Evolutionary conservation across 2,888 invertebrate genomes (phyloP).

Genomic region (Drosophila prostipennis): DNA sequence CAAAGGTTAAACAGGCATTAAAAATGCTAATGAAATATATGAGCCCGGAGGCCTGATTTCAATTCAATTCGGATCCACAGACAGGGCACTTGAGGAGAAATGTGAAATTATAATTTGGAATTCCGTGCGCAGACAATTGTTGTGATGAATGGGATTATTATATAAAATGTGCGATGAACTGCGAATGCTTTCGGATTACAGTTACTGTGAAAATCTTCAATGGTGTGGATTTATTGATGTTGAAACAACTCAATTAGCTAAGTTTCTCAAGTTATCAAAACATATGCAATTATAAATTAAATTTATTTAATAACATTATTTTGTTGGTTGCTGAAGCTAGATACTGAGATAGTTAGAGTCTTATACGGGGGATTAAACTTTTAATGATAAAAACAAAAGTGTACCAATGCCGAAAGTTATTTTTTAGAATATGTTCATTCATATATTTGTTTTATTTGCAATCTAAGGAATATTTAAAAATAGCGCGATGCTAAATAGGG

Average conservation of each 20-base stretch:
- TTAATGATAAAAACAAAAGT: too few species aligned
- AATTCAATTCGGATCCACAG: slow-evolving; percentile 40
- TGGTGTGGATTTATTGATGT: slow-evolving; percentile 4
- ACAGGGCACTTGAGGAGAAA: slow-evolving; percentile 31
- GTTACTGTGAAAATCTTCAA: slow-evolving; percentile 13
- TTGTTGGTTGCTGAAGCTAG: too few species aligned
- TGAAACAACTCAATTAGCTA: not conserved
- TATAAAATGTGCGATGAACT: slow-evolving; percentile 35
- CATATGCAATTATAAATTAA: too few species aligned
- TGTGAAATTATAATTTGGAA: slow-evolving; percentile 59
- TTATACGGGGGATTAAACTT: too few species aligned
- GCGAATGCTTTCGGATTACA: slow-evolving; percentile 9
- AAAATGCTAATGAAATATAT: slow-evolving; percentile 64
- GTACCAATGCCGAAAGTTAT: too few species aligned
- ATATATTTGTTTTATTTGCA: too few species aligned
- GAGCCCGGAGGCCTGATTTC: slow-evolving; percentile 30
- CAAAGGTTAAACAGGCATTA: slow-evolving; percentile 64
- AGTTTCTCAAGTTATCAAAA: too few species aligned
- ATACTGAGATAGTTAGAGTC: too few species aligned
- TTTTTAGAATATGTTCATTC: too few species aligned
- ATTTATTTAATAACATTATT: too few species aligned
- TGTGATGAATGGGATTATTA: slow-evolving; percentile 17
- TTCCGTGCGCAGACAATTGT: slow-evolving; percentile 73
- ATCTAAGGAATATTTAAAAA: too few species aligned
- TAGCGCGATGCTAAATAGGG: not conserved